Conservation (phyloP, 2,888 invertebrate genomes). For the Ganaspis brasiliensis region DNA sequence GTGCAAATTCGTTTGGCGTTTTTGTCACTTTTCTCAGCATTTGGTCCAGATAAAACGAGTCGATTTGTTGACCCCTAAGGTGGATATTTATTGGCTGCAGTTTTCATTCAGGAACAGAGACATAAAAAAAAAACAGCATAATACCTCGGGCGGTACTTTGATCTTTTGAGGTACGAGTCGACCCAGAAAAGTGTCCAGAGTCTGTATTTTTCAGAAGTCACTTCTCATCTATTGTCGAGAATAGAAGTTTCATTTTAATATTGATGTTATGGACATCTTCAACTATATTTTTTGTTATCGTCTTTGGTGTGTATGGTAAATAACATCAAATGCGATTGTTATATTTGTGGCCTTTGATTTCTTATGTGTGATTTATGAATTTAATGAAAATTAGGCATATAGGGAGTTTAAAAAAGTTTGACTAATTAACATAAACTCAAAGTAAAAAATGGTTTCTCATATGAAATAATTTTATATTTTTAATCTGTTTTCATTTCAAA, state of each 20-base stretch:
- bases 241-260: background rate
- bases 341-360: no score
- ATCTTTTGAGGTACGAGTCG: background rate
- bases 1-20: conserved; percentile 40
- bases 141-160: conserved; percentile 12
- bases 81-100: conserved; percentile 16
- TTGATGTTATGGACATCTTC: background rate
- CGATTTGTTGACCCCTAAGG: conserved; percentile 31
- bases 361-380: no score
- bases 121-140: background rate
- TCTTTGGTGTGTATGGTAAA: no score
- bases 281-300: no score
- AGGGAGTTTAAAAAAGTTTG: no score
- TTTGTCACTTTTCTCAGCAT: conserved; percentile 8
- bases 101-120: conserved; percentile 25
- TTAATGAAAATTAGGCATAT: no score
- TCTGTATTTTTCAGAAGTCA: conserved; percentile 27
- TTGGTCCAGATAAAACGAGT: conserved; percentile 19
- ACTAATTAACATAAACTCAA: no score
- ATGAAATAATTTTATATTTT: no score
- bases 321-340: no score
- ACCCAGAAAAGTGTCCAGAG: conserved; percentile 8
- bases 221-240: background rate
- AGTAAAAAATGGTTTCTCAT: no score
- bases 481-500: no score